These are phyloP conservation scores for Apodemia duryi DNA, from an alignment of 2,888 invertebrate genomes.

Conservation along the genomic window DNA sequence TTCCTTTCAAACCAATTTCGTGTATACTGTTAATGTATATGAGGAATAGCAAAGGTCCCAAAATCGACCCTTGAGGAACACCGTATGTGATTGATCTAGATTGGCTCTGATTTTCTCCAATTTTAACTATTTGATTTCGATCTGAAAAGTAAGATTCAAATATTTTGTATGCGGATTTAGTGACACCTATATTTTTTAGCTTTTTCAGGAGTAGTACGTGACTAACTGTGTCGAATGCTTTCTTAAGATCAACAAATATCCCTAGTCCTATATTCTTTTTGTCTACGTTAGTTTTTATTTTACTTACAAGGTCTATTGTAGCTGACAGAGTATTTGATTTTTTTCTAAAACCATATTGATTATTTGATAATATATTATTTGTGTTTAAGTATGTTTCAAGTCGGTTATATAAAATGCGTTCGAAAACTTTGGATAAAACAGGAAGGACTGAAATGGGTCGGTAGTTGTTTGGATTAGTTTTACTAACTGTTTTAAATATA, in stretches of 20 bases:
- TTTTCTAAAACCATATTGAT: conserved; percentile 23
- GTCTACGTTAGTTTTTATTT: conserved; percentile 27
- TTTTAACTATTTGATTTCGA: conserved; percentile 16
- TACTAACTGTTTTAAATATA: too few relatives aligned
- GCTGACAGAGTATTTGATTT: conserved; percentile 20
- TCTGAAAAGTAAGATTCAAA: conserved; percentile 18
- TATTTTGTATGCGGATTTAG: conserved; percentile 19
- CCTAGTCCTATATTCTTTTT: conserved; percentile 22
- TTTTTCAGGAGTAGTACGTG: conserved; percentile 18
- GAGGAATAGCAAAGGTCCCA: too few relatives aligned
- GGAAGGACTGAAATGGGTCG: too few relatives aligned
- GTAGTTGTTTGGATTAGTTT: too few relatives aligned
- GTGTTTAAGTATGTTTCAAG: conserved; percentile 2
- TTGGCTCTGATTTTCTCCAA: neutral
- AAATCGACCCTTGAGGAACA: neutral
- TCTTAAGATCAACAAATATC: too few relatives aligned
- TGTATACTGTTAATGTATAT: too few relatives aligned
- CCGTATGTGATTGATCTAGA: neutral
- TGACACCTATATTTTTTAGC: conserved; percentile 19
- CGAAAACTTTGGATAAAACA: too few relatives aligned
- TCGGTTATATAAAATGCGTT: too few relatives aligned
- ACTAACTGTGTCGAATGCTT: conserved; percentile 17
- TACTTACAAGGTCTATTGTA: conserved; percentile 20
- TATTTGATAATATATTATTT: conserved; percentile 17
- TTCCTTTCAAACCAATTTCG: too few relatives aligned